Evolutionary conservation across 2,888 invertebrate species (phyloP), one percentile per base, ranked within the genome.

Genomic region (Leptopterna dolabrata): DNA sequence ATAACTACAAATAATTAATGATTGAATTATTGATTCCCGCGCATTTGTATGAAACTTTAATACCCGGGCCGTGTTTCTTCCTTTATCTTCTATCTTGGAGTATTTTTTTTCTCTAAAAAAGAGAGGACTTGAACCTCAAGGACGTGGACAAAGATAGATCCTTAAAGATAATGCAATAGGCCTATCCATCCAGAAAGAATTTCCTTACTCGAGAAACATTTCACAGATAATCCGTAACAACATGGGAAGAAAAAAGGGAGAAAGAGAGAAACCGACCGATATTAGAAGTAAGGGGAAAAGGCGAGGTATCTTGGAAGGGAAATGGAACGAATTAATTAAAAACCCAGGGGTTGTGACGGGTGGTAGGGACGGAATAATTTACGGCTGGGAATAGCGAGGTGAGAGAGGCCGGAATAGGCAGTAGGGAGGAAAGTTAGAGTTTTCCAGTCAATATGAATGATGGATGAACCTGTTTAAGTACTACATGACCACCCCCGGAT

Each of bases 261-360:
- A 73, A 36, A 29, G 11, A 4, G 16, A 36, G 73, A 73, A 73
- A 41, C 1, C 29, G 36, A 19, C n/a, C 36, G 73, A 73, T 36
- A 73, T 73, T 30, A 36, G 29, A 41, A 13, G 30, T 30, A 36
- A 36, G 36, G 73, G 73, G 73, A 73, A 30, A 36, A 30, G 24
- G 36, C 30, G 19, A 73, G 36, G 36, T 73, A 73, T 73, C 81
- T 30, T 47, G 55, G 81, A 29, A 30, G 81, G 81, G 81, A 81
- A 81, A 81, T 55, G 81, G 81, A 81, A 81, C 47, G 81, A 81
- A 81, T 81, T 81, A 81, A 81, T 81, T 81, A 81, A 81, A 81
- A 81, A 81, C 73, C n/a, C 36, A 29, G 30, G 29, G 41, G 73
- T 36, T 36, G 41, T 36, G 41, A 73, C 36, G n/a, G 73, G 73